Conservation (phyloP, 2,888 invertebrate genomes). For the Drosophila melanosoma region DNA sequence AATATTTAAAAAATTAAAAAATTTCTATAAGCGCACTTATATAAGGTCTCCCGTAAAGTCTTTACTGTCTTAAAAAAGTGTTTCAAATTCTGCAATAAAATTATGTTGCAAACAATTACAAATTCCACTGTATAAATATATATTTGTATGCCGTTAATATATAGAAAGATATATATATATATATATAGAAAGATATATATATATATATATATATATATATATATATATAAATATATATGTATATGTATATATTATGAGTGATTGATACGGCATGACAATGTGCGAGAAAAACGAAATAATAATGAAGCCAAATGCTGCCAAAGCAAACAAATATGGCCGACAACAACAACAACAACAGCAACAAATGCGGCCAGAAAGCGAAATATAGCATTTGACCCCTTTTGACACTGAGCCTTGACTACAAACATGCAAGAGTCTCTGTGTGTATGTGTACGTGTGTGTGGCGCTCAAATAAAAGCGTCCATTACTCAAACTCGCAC, state of each 20-base stretch:
- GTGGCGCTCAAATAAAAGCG: conserved; percentile 78
- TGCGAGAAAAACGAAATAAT: conserved; percentile 52
- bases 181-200: not conserved
- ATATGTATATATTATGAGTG: conserved; percentile 59
- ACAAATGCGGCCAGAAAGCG: conserved; percentile 8
- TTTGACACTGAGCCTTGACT: conserved; percentile 70
- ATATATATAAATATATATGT: conserved; percentile 3
- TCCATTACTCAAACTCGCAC: conserved; percentile 76
- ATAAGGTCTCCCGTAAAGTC: no score
- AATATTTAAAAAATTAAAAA: not conserved
- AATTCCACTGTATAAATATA: conserved; percentile 4
- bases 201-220: conserved; percentile 2
- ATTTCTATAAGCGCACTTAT: not conserved
- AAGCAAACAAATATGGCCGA: conserved; percentile 69
- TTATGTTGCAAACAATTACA: not conserved
- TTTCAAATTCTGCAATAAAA: not conserved
- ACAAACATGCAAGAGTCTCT: not conserved
- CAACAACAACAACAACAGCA: conserved; percentile 24
- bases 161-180: conserved; percentile 12
- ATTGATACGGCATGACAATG: conserved; percentile 74
- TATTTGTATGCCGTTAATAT: conserved; percentile 2
- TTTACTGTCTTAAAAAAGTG: not conserved
- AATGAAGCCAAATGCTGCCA: conserved; percentile 60
- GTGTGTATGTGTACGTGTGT: conserved; percentile 27
- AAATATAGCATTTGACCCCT: conserved; percentile 79